Evolutionary conservation across 2,888 invertebrate genomes (phyloP).

Genomic region (Cerceris rybyensis): DNA sequence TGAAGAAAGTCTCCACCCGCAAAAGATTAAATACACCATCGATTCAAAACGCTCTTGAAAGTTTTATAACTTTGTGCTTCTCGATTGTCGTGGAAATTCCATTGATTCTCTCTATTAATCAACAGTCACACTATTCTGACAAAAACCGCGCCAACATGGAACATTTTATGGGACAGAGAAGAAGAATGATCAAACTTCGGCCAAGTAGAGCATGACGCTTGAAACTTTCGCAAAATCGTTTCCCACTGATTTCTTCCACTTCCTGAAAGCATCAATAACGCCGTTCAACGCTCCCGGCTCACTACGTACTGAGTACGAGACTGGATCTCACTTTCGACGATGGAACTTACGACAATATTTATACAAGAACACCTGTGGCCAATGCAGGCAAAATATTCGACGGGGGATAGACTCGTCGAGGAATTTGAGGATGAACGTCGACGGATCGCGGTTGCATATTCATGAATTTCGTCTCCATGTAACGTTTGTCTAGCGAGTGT

Average conservation of each 20-base stretch:
- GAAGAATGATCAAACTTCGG: conserved; percentile 7
- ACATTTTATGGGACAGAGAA: not conserved
- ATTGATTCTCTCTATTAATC: not conserved
- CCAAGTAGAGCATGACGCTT: conserved; percentile 7
- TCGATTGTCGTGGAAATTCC: not conserved
- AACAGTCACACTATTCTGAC: not conserved
- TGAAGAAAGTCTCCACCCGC: too few relatives aligned
- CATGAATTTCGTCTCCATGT: not conserved
- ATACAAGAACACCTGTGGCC: not conserved
- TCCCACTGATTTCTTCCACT: not conserved
- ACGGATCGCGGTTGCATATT: not conserved
- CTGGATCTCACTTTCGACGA: too few relatives aligned
- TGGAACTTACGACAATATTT: conserved; percentile 4
- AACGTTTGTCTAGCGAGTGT: too few relatives aligned
- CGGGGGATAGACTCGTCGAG: not conserved
- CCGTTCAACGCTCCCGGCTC: not conserved
- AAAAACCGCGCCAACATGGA: not conserved
- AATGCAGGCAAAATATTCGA: not conserved
- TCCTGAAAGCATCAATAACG: not conserved
- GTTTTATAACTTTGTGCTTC: not conserved
- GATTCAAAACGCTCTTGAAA: too few relatives aligned
- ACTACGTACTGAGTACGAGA: too few relatives aligned
- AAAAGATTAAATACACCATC: too few relatives aligned
- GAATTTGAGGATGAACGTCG: not conserved
- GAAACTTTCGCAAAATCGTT: conserved; percentile 6